phyloP scores from a whole-genome alignment of 1,140 invertebrate genomes.

The Drosophila sechellia region DNA sequence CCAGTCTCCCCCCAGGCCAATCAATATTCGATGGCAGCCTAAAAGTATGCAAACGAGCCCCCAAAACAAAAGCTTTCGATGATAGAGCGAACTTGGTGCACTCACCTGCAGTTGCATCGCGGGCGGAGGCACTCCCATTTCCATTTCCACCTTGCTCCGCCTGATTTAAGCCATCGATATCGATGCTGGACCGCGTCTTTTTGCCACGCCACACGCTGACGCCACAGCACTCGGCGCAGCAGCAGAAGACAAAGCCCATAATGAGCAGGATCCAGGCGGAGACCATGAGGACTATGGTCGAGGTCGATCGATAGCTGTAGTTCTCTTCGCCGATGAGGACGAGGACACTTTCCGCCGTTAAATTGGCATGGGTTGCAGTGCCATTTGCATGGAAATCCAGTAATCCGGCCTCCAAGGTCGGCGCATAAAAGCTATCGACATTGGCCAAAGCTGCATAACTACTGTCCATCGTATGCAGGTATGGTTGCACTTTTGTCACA shows the following conservation, averaged over 20 bases:
- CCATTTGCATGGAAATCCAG: conserved; percentile 21
- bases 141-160: conserved; percentile 5
- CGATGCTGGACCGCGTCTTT: conserved; percentile 35
- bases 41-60: conserved; percentile 62
- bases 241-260: conserved; percentile 75
- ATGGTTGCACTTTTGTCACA: conserved; percentile 61
- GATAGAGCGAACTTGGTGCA: conserved; percentile 12
- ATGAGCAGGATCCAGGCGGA: conserved; percentile 73
- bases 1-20: conserved; percentile 8
- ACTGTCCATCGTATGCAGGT: conserved; percentile 53
- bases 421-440: conserved; percentile 43
- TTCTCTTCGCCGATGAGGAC: conserved; percentile 55
- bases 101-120: conserved; percentile 59
- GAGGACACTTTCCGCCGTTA: conserved; percentile 50
- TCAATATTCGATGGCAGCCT: conserved; percentile 57
- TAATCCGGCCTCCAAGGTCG: conserved; percentile 22
- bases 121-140: neutral
- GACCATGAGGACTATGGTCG: conserved; percentile 75
- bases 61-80: conserved; percentile 45
- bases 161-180: conserved; percentile 22
- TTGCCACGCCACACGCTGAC: conserved; percentile 71
- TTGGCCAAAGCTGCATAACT: conserved; percentile 58
- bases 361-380: conserved; percentile 28
- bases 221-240: conserved; percentile 74
- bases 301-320: conserved; percentile 68